Percentiles rank a stretch among this genome's conserved stretches.
Conservation (phyloP, 2,797 vertebrate genomes). For the Scleropages formosus region DNA sequence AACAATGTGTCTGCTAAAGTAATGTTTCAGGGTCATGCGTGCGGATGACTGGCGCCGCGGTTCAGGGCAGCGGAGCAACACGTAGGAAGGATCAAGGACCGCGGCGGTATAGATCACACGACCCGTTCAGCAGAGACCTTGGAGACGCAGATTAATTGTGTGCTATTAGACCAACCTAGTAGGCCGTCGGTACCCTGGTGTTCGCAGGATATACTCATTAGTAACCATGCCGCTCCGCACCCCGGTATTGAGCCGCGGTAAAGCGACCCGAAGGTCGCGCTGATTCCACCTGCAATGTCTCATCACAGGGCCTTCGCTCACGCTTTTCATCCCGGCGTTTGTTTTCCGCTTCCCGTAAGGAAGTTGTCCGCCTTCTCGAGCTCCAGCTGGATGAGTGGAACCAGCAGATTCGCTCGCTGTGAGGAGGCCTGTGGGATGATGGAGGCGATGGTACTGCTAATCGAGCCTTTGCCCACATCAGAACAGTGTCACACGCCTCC, state of each 20-base stretch:
- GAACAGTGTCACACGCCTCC: constrained; percentile 9
- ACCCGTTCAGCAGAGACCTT: constrained; percentile 3
- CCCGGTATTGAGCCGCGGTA: neutral
- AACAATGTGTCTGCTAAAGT: neutral
- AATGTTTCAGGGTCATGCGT: neutral
- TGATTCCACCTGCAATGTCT: neutral
- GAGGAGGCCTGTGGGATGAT: neutral
- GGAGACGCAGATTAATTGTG: constrained; percentile 1
- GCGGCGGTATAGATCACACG: neutral
- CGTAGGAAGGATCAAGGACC: too few species aligned
- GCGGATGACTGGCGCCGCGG: neutral
- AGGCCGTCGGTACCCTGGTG: neutral
- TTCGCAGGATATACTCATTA: constrained; percentile 6
- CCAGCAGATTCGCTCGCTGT: neutral
- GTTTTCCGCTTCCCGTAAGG: neutral
- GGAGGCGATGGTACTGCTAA: constrained; percentile 17
- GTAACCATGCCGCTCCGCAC: neutral
- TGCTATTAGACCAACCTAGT: constrained; percentile 2
- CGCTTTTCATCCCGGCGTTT: neutral
- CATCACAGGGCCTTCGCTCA: neutral
- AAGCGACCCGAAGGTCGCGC: neutral
- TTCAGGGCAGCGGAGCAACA: neutral
- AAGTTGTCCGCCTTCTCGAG: neutral
- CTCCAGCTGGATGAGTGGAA: neutral
- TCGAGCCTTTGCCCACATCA: constrained; percentile 10